These are phyloP conservation scores for Galeruca laticollis DNA, from an alignment of 2,888 invertebrate genomes.

Conservation along the genomic window DNA sequence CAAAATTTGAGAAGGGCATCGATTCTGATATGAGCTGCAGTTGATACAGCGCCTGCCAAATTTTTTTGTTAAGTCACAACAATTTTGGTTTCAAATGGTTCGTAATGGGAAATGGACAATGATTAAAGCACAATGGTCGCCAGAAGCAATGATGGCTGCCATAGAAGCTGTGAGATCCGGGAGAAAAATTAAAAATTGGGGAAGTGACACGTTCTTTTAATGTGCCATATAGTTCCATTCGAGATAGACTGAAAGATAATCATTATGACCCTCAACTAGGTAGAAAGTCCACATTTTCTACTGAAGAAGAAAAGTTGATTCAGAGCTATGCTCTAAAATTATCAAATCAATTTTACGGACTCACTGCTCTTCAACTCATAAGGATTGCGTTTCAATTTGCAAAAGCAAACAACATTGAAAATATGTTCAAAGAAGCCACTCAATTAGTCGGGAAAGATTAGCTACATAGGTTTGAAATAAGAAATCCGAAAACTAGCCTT, in stretches of 20 bases:
- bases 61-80: background rate
- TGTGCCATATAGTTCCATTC: slow-evolving; percentile 1
- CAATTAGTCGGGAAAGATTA: no score
- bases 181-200: no score
- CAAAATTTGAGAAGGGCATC: no score
- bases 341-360: slow-evolving; percentile 3
- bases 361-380: slow-evolving; percentile 10
- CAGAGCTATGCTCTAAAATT: background rate
- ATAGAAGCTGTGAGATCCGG: background rate
- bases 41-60: no score
- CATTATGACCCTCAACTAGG: slow-evolving; percentile 1
- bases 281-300: no score
- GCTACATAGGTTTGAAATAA: no score
- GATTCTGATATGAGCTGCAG: no score
- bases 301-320: slow-evolving; percentile 1
- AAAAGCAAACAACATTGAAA: background rate
- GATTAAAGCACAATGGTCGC: slow-evolving; percentile 4
- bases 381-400: slow-evolving; percentile 21
- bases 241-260: slow-evolving; percentile 1
- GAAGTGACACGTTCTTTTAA: background rate
- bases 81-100: no score
- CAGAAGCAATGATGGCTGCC: background rate
- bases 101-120: background rate
- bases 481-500: no score
- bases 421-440: background rate